phyloP scores from a whole-genome alignment of 2,888 invertebrate species.

The Drosophila paramelanica region DNA sequence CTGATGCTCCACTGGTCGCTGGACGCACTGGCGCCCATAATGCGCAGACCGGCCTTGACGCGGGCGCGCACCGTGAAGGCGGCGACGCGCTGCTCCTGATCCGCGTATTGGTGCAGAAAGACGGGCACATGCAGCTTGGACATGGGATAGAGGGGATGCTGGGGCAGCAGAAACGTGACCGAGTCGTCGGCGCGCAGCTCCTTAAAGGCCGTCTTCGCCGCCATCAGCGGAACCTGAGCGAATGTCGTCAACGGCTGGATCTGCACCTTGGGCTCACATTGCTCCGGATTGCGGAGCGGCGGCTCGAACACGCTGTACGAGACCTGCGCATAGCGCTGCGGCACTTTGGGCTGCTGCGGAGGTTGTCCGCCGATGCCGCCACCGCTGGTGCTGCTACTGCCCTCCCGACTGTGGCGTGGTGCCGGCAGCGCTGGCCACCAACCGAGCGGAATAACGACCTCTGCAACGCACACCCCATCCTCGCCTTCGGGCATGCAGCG shows the following conservation, averaged over 20 bases:
- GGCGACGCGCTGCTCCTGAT: constrained; percentile 89
- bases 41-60: constrained; percentile 94
- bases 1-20: constrained; percentile 94
- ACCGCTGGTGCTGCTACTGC: constrained; percentile 85
- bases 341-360: constrained; percentile 86
- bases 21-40: constrained; percentile 92
- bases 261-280: constrained; percentile 91
- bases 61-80: constrained; percentile 95
- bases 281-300: constrained; percentile 88
- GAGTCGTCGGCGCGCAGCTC: constrained; percentile 94
- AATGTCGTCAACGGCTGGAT: constrained; percentile 89
- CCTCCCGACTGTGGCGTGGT: constrained; percentile 86
- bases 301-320: constrained; percentile 96
- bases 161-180: constrained; percentile 93
- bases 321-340: constrained; percentile 91
- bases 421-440: constrained; percentile 94
- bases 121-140: constrained; percentile 96
- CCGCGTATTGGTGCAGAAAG: constrained; percentile 90
- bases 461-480: constrained; percentile 96
- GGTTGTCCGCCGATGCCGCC: constrained; percentile 10
- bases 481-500: constrained; percentile 97
- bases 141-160: constrained; percentile 94
- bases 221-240: constrained; percentile 89
- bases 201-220: constrained; percentile 92
- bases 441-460: constrained; percentile 93